Evolutionary conservation across 2,797 vertebrate species (phyloP).

Genomic region (Mallotus villosus): DNA sequence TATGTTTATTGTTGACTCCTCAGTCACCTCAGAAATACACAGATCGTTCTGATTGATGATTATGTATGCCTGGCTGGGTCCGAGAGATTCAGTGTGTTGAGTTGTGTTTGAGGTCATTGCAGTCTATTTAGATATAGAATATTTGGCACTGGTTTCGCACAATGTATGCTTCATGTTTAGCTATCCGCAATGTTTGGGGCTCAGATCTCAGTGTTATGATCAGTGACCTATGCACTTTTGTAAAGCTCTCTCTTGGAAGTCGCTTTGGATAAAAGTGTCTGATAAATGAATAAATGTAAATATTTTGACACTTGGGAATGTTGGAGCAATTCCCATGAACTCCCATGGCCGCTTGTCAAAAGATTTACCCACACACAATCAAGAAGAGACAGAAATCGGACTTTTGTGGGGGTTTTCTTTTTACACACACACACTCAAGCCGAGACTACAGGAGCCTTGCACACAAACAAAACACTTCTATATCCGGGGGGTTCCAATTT

Average conservation of each 20-base stretch:
- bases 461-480: background rate
- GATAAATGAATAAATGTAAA: no score
- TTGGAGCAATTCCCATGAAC: background rate
- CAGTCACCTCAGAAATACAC: background rate
- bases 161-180: no score
- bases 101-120: background rate
- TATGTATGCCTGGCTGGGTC: slow-evolving; percentile 17
- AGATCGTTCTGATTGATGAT: background rate
- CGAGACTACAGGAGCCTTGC: background rate
- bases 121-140: background rate
- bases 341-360: no score
- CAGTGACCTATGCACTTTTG: no score
- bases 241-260: no score
- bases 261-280: no score
- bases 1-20: slow-evolving; percentile 33
- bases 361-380: background rate
- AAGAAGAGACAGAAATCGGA: background rate
- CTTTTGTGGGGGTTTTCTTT: background rate
- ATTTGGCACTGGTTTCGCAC: no score
- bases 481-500: background rate
- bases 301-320: background rate
- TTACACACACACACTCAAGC: background rate
- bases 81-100: slow-evolving; percentile 17
- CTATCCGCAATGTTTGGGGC: no score
- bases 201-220: no score